Evolutionary conservation across 2,113 vertebrate species (phyloP).

Genomic region (Dasyprocta punctata): DNA sequence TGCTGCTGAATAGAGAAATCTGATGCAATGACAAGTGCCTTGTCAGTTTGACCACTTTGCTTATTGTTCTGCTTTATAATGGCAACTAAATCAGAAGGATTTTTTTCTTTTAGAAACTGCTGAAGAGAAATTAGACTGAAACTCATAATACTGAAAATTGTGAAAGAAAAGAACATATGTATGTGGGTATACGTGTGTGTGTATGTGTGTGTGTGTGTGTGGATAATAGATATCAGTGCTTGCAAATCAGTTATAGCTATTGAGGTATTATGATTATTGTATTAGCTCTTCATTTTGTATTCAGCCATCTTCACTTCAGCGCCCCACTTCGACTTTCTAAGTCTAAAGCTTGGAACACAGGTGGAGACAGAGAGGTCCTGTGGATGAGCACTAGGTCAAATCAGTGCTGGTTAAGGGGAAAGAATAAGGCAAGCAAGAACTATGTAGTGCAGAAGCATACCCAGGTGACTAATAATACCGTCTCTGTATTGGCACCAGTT

Average conservation of each 20-base stretch:
- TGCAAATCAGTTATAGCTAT: neutral
- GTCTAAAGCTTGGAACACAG: neutral
- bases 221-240: neutral
- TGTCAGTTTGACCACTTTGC: slow-evolving; percentile 48
- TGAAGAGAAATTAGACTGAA: slow-evolving; percentile 2
- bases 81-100: slow-evolving; percentile 33
- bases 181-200: neutral
- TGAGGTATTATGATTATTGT: neutral
- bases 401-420: neutral
- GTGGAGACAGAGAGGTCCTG: neutral
- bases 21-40: neutral
- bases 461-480: neutral
- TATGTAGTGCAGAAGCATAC: neutral
- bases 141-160: neutral
- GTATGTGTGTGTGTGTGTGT: neutral
- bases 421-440: slow-evolving; percentile 4
- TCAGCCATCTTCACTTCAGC: neutral
- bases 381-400: neutral
- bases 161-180: neutral
- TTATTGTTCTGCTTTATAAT: neutral
- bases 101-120: slow-evolving; percentile 5
- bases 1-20: neutral
- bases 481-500: neutral
- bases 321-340: neutral
- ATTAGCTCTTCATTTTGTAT: slow-evolving; percentile 25